Evolutionary conservation across 2,113 vertebrate species (phyloP).

Genomic region (Pleuronectes platessa): DNA sequence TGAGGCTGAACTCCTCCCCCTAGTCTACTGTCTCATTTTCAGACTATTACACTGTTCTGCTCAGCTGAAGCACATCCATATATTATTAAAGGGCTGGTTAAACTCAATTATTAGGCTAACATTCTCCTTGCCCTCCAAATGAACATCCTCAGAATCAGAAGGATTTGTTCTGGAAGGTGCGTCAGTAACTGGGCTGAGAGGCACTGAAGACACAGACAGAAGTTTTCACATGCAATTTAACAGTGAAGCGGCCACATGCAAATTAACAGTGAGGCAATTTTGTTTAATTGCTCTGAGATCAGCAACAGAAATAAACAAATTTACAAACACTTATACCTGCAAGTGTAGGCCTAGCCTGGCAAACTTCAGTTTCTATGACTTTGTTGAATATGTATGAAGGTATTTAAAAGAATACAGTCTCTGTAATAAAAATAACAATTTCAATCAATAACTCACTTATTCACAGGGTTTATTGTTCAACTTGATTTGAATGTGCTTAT

Average conservation of each 20-base stretch:
- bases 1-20: slow-evolving; percentile 65
- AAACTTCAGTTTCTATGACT: background rate
- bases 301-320: background rate
- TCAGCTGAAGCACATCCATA: slow-evolving; percentile 92
- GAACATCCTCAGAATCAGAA: slow-evolving; percentile 91
- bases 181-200: slow-evolving; percentile 84
- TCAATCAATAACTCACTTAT: too few species aligned
- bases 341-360: background rate
- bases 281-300: slow-evolving; percentile 85
- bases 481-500: background rate
- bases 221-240: slow-evolving; percentile 84
- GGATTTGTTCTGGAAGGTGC: slow-evolving; percentile 97
- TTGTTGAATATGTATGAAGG: background rate
- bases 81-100: slow-evolving; percentile 98
- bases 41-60: slow-evolving; percentile 94
- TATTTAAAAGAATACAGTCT: background rate
- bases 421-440: too few species aligned
- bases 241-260: slow-evolving; percentile 83
- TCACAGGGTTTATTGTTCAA: too few species aligned
- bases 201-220: slow-evolving; percentile 13
- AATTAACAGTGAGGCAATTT: slow-evolving; percentile 85
- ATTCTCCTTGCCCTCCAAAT: slow-evolving; percentile 93
- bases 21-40: slow-evolving; percentile 84
- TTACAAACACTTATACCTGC: background rate
- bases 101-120: slow-evolving; percentile 99